Percentiles rank a stretch among this genome's conserved stretches.
Evolutionary conservation across 2,888 invertebrate genomes (phyloP).

Genomic region (Cheilosia urbana): DNA sequence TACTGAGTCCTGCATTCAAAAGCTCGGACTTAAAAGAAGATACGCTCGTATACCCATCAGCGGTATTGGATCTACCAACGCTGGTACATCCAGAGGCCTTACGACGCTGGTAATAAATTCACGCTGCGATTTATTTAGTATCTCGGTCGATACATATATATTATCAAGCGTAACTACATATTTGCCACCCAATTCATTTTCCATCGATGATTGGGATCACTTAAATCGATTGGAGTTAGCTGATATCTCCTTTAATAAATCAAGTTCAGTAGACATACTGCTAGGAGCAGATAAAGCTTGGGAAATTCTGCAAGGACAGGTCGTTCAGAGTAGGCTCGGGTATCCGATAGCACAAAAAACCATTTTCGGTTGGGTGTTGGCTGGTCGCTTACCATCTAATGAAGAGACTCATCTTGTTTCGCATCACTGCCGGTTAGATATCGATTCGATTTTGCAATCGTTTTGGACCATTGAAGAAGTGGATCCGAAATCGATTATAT

Average conservation of each 20-base stretch:
- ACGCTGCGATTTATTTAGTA: background rate
- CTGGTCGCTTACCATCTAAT: background rate
- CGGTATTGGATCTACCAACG: no score
- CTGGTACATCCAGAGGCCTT: conserved; percentile 8
- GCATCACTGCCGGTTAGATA: background rate
- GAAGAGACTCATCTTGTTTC: background rate
- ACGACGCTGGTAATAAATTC: conserved; percentile 3
- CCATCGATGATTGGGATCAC: conserved; percentile 10
- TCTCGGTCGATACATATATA: conserved; percentile 10
- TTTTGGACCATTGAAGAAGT: background rate
- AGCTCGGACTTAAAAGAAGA: no score
- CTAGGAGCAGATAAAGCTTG: background rate
- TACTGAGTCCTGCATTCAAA: conserved; percentile 9
- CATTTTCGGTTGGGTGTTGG: conserved; percentile 11
- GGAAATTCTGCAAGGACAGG: no score
- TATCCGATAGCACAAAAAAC: background rate
- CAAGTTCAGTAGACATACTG: background rate
- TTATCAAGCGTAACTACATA: background rate
- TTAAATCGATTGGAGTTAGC: background rate
- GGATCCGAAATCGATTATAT: background rate
- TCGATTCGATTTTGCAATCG: background rate
- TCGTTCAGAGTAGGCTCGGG: no score
- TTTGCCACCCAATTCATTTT: conserved; percentile 3
- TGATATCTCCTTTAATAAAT: conserved; percentile 6
- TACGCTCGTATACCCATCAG: no score